Evolutionary conservation across 2,888 invertebrate species (phyloP), one percentile per base, ranked within the genome.

Genomic region (Mythimna ferrago): DNA sequence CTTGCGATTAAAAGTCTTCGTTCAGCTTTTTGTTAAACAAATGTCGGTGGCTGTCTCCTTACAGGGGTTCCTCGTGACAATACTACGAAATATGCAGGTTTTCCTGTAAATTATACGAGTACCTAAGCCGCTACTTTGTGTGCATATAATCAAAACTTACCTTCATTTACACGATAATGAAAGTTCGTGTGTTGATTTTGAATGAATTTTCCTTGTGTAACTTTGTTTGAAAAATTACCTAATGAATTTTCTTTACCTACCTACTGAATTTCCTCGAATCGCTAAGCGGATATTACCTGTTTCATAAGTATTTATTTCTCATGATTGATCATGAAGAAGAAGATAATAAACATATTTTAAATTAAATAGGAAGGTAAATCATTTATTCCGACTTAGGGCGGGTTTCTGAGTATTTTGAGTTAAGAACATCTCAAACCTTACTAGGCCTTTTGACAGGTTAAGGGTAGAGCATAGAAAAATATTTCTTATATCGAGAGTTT

Each of bases 1-100:
- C 73, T 75, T 69, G 78, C 71, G 73, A 77, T 81, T 82, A 81
- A 69, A 80, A 78, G 54, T 71, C 51, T 53, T 72, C 73, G 69
- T 73, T 80, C 58, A 69, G 72, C 72, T 77, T 75, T 83, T 82
- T 83, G 82, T 83, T 80, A 82, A 78, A 76, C 76, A 77, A 82
- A 77, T 79, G 74, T 73, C 44, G 53, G 16, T 11, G 57, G 48
- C 32, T 66, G 56, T 71, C 57, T 77, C 73, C 71, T 74, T 73
- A 76, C 56, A 76, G 71, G 19, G 64, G 35, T 41, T 58, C 26
- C 21, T 71, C 71, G 68, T 72, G 68, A 84, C 63, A 74, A 67
- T 71, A 63, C 51, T 71, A 74, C 71, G 70, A 56, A 69, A 68
- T 81, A 69, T 78, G 67, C 41, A 71, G 61, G 75, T 80, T 73